phyloP scores from a whole-genome alignment of 2,113 vertebrate species.

The Azemiops feae region DNA sequence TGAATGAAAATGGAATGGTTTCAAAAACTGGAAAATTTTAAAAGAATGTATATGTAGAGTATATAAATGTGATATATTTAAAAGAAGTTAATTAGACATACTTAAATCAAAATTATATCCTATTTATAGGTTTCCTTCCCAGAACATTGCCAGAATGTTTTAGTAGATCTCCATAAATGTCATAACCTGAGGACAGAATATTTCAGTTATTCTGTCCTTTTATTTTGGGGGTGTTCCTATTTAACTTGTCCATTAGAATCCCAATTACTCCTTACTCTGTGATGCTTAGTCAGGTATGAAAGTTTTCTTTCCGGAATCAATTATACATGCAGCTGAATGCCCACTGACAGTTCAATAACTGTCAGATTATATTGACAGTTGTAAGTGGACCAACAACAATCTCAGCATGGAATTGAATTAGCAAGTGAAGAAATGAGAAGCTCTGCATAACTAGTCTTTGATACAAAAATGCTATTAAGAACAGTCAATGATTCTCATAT shows the following conservation, averaged over 20 bases:
- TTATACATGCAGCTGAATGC: background rate
- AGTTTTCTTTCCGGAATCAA: background rate
- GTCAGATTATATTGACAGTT: background rate
- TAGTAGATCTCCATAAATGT: background rate
- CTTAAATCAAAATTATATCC: background rate
- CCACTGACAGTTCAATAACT: conserved; percentile 11
- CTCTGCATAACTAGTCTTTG: background rate
- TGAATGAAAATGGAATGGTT: background rate
- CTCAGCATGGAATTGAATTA: background rate
- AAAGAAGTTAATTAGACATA: background rate
- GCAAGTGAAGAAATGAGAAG: conserved; percentile 3
- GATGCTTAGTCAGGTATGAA: conserved; percentile 12
- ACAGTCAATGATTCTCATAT: background rate
- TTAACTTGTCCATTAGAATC: background rate
- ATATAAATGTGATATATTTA: background rate
- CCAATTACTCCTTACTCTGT: conserved; percentile 6
- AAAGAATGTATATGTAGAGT: background rate
- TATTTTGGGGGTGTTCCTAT: background rate
- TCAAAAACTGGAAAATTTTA: background rate
- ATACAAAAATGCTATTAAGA: conserved; percentile 17
- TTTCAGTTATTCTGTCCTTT: background rate
- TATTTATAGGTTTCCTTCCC: background rate
- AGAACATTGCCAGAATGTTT: background rate
- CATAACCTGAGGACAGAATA: background rate
- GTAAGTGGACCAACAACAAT: background rate